A percentile compares a stretch with the other conserved stretches of the same genome.
phyloP scores from a whole-genome alignment of 1,140 invertebrate species.

The Drosophila pandora region DNA sequence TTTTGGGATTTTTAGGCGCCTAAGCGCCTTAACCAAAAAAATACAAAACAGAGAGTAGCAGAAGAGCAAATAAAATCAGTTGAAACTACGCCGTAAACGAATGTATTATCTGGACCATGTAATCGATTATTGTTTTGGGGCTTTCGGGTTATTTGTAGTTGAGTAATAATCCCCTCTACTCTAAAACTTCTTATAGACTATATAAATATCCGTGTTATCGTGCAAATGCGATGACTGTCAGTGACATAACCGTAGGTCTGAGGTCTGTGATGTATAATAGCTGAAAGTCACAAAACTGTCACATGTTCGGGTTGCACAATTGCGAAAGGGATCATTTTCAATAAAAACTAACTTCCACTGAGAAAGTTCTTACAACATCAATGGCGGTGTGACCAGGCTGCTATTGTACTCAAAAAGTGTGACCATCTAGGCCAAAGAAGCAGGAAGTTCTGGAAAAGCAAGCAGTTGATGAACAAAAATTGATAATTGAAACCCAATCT shows the following conservation, averaged over 20 bases:
- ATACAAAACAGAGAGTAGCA: not conserved
- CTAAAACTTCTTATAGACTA: not conserved
- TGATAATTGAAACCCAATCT: no score
- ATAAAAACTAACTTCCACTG: no score
- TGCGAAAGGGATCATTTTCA: no score
- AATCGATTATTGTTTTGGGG: conserved; percentile 1
- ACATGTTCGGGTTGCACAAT: conserved; percentile 2
- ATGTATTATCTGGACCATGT: conserved; percentile 26
- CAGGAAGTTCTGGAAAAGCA: no score
- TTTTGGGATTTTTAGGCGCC: conserved; percentile 15
- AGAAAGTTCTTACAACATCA: no score
- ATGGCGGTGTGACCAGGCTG: no score
- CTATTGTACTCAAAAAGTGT: no score
- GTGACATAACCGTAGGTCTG: conserved; percentile 1
- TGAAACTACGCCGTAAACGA: conserved; percentile 15
- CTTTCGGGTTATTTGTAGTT: not conserved
- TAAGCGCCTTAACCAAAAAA: not conserved
- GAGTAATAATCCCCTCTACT: not conserved
- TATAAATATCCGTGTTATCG: not conserved
- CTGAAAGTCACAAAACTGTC: not conserved
- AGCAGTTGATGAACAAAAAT: no score
- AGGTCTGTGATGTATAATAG: conserved; percentile 1
- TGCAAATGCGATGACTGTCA: not conserved
- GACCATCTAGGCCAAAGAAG: no score
- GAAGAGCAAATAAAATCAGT: not conserved